Evolutionary conservation across 2,113 vertebrate genomes (phyloP).

Genomic region (Tachycineta bicolor): DNA sequence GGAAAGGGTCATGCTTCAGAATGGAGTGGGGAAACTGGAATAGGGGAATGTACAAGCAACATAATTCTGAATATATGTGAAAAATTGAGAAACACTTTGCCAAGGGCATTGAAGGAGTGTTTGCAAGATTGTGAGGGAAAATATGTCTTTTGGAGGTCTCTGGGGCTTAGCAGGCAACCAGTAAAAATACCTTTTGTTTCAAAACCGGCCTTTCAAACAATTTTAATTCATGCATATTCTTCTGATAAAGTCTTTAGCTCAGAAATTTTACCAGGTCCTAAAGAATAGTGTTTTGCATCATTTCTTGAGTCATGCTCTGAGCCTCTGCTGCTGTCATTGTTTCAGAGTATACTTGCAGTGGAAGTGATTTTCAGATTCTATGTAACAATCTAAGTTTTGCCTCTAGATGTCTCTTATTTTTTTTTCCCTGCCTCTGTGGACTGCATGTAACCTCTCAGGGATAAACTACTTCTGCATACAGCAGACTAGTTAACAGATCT

Average conservation of each 20-base stretch:
- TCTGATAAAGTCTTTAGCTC: background rate
- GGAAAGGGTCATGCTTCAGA: background rate
- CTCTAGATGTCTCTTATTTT: background rate
- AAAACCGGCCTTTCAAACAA: background rate
- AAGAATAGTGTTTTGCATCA: background rate
- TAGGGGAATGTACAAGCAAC: rapidly evolving
- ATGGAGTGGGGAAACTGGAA: background rate
- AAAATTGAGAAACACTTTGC: background rate
- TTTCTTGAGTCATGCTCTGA: background rate
- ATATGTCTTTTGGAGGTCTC: background rate
- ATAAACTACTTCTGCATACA: background rate
- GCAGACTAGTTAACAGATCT: background rate
- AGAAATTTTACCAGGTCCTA: background rate
- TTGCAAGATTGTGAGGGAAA: background rate
- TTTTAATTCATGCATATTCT: background rate
- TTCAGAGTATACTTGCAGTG: background rate
- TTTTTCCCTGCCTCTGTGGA: background rate
- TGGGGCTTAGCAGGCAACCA: background rate
- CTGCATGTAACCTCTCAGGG: rapidly evolving
- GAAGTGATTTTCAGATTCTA: background rate
- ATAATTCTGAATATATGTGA: background rate
- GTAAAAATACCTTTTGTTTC: background rate
- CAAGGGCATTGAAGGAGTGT: background rate
- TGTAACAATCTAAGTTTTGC: background rate
- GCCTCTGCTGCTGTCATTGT: background rate